Evolutionary conservation across 2,888 invertebrate species (phyloP).

Genomic region (Xanthorhoe spadicearia): DNA sequence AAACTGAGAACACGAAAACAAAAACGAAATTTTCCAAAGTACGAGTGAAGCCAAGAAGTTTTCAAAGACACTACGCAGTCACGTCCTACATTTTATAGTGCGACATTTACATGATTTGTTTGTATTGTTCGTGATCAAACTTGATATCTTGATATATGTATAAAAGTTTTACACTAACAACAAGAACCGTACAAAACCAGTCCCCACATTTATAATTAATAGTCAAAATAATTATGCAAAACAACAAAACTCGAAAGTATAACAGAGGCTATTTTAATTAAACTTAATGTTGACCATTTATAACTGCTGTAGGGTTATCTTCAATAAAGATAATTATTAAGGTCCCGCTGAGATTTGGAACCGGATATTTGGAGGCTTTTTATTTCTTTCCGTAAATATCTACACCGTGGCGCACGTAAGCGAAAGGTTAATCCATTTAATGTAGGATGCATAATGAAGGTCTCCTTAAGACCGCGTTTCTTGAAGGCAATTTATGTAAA

Average conservation of each 20-base stretch:
- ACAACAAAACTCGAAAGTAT: conserved; percentile 43
- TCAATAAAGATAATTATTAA: conserved; percentile 65
- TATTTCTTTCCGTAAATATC: conserved; percentile 45
- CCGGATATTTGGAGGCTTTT: conserved; percentile 49
- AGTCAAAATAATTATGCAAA: conserved; percentile 29
- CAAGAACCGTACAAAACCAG: conserved; percentile 6
- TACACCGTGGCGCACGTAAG: conserved; percentile 31
- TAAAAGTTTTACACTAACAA: conserved; percentile 5
- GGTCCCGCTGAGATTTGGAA: conserved; percentile 51
- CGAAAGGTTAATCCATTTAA: conserved; percentile 45
- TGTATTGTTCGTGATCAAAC: conserved; percentile 34
- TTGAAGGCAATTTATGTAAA: neutral
- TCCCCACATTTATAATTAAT: conserved; percentile 15
- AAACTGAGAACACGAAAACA: too few species aligned
- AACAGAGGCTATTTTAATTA: conserved; percentile 59
- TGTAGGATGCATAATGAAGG: conserved; percentile 29
- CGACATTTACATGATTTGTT: conserved; percentile 45
- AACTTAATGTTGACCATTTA: conserved; percentile 59
- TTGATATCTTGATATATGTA: conserved; percentile 10
- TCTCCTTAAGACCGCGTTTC: neutral
- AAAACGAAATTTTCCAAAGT: neutral
- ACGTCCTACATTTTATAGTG: conserved; percentile 28
- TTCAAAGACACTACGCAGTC: conserved; percentile 27
- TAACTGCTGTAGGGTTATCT: conserved; percentile 55
- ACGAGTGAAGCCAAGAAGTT: neutral